These are phyloP conservation scores for Staurois parvus DNA, from an alignment of 2,797 vertebrate genomes.

Conservation along the genomic window DNA sequence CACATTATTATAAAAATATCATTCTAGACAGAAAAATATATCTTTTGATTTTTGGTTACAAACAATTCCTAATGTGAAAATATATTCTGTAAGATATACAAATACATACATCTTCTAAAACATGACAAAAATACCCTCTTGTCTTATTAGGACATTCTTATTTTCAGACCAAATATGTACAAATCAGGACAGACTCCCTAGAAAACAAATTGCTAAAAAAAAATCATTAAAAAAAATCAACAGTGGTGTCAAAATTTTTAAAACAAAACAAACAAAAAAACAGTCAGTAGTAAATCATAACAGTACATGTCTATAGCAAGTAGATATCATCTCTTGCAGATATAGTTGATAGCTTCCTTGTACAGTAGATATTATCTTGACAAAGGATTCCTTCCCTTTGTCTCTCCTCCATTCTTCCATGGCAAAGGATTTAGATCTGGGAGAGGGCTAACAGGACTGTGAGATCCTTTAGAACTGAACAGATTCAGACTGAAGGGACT, in stretches of 20 bases:
- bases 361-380: slow-evolving; percentile 26
- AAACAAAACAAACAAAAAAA: slow-evolving; percentile 9
- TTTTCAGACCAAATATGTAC: slow-evolving; percentile 43
- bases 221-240: slow-evolving; percentile 26
- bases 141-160: slow-evolving; percentile 27
- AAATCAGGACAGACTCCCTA: slow-evolving; percentile 25
- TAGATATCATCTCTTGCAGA: background rate
- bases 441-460: slow-evolving; percentile 23
- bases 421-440: slow-evolving; percentile 2
- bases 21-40: slow-evolving; percentile 57
- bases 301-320: background rate
- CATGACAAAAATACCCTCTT: background rate
- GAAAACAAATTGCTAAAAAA: slow-evolving; percentile 46
- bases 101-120: slow-evolving; percentile 3
- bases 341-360: background rate
- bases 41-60: slow-evolving; percentile 52
- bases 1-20: slow-evolving; percentile 53
- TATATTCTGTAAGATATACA: slow-evolving; percentile 44
- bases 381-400: slow-evolving; percentile 20
- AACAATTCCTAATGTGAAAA: slow-evolving; percentile 53
- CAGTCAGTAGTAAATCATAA: slow-evolving; percentile 31
- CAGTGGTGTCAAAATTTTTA: background rate
- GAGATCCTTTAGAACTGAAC: slow-evolving; percentile 51
- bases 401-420: slow-evolving; percentile 3
- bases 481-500: slow-evolving; percentile 60